Evolutionary conservation across 2,888 invertebrate species (phyloP).

Genomic region (Spodoptera picta): DNA sequence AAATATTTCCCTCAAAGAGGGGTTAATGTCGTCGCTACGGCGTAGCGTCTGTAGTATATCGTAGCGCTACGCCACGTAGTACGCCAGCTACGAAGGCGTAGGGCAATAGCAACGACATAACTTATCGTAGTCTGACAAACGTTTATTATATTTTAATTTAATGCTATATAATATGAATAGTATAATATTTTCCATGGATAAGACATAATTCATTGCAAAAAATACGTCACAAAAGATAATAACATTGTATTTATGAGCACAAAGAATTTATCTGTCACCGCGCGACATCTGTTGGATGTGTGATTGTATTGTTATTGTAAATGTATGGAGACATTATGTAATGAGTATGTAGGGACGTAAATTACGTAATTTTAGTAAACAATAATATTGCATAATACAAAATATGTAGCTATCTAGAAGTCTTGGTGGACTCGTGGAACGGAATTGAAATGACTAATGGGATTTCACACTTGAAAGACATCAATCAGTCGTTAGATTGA

Average conservation of each 20-base stretch:
- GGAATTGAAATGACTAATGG: conserved; percentile 1
- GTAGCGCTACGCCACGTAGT: no score
- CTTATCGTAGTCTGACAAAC: no score
- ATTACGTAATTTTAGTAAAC: conserved; percentile 36
- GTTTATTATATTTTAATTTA: no score
- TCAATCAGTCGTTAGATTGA: no score
- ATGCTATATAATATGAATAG: background rate
- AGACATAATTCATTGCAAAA: conserved; percentile 8
- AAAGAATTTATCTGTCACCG: conserved; percentile 36
- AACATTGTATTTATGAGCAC: conserved; percentile 31
- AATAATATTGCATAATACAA: conserved; percentile 17
- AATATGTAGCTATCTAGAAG: no score
- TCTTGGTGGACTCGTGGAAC: conserved; percentile 12
- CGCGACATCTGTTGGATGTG: conserved; percentile 3
- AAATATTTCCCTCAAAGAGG: no score
- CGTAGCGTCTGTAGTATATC: no score
- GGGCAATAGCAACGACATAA: no score
- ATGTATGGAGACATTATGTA: conserved; percentile 39
- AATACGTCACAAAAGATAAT: conserved; percentile 21
- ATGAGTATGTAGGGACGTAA: conserved; percentile 6
- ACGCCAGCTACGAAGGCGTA: no score
- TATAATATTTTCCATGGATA: background rate
- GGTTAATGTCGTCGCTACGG: no score
- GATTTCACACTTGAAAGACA: no score
- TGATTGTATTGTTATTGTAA: conserved; percentile 38